These are phyloP conservation scores for Arbacia lixula DNA, from an alignment of 53 echinoderm and acorn worm genomes.

Conservation along the genomic window DNA sequence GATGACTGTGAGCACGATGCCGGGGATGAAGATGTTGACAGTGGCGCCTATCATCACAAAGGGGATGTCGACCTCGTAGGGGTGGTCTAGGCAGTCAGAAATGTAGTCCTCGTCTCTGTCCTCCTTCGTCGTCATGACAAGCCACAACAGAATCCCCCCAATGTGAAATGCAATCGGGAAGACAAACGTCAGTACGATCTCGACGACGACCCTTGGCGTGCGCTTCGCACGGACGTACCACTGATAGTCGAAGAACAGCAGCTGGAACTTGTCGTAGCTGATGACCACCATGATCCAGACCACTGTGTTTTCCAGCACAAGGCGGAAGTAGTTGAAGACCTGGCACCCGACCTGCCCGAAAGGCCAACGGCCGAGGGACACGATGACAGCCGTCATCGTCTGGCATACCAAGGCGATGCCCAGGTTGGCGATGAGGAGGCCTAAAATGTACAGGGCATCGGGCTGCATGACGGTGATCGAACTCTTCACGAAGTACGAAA, in stretches of 20 bases:
- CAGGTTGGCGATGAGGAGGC: slow-evolving; percentile 62
- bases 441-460: slow-evolving; percentile 62
- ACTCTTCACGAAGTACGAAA: slow-evolving; percentile 16
- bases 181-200: slow-evolving; percentile 55
- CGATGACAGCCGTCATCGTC: slow-evolving; percentile 48
- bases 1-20: slow-evolving; percentile 34
- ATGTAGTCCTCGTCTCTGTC: slow-evolving; percentile 45
- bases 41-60: slow-evolving; percentile 56
- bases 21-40: slow-evolving; percentile 68
- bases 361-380: slow-evolving; percentile 61
- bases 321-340: slow-evolving; percentile 60
- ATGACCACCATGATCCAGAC: slow-evolving; percentile 63
- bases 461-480: neutral
- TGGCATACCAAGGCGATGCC: slow-evolving; percentile 59
- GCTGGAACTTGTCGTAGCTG: slow-evolving; percentile 57
- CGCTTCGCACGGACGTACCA: slow-evolving; percentile 53
- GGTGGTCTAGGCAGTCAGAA: slow-evolving; percentile 65
- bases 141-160: slow-evolving; percentile 57
- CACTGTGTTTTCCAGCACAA: slow-evolving; percentile 65
- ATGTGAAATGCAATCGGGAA: slow-evolving; percentile 58
- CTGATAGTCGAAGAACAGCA: slow-evolving; percentile 53
- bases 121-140: slow-evolving; percentile 29
- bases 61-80: slow-evolving; percentile 65
- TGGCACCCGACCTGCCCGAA: slow-evolving; percentile 44
- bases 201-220: slow-evolving; percentile 13